Evolutionary conservation across 2,888 invertebrate species (phyloP), one percentile per base, ranked within the genome.

Genomic region (Bombylius major): DNA sequence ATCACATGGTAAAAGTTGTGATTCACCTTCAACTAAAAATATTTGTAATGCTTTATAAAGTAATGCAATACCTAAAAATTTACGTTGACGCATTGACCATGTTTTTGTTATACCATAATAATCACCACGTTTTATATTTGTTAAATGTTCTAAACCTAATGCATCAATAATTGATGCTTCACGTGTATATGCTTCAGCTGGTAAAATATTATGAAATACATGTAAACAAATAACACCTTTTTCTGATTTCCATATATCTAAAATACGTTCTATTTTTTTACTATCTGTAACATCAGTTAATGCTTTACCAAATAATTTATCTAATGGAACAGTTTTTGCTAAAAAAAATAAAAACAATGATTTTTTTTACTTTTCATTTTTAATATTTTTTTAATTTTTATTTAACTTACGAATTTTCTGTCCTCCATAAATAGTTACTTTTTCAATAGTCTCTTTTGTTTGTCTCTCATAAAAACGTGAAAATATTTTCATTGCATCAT

Each of bases 81-180:
- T 78, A 61, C 85, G 82, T 58, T 87, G 81, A 58, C 82, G 82
- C 57, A 77, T 69, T 3, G 81, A 79, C 91, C 90, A 94, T 0
- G 85, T 82, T 3, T 83, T 77, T 0, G 85, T 79, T 0, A 81
- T 76, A 0, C 93, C 93, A 66, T 94, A 93, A 69, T 87, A 92
- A 60, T 89, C 86, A 0, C 95, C 94, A 42, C 76, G 72, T 66
- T 87, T 87, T 23, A 82, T 72, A 72, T 96, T 96, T 44, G 84
- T 87, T 61, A 95, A 73, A 66, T 87, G 86, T 0, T 78, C 71
- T 5, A 89, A 65, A 1, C 88, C 87, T 8, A 98, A 70, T 0
- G 92, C 90, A 64, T 91, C 90, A 14, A 98, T 94, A 82, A 98
- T 95, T 11, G 90, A 83, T 0, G 96, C 96, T 72, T 98, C 98